A percentile compares a stretch with the other conserved stretches of the same genome.
Conservation (phyloP, 2,113 vertebrate genomes). For the Daboia siamensis region DNA sequence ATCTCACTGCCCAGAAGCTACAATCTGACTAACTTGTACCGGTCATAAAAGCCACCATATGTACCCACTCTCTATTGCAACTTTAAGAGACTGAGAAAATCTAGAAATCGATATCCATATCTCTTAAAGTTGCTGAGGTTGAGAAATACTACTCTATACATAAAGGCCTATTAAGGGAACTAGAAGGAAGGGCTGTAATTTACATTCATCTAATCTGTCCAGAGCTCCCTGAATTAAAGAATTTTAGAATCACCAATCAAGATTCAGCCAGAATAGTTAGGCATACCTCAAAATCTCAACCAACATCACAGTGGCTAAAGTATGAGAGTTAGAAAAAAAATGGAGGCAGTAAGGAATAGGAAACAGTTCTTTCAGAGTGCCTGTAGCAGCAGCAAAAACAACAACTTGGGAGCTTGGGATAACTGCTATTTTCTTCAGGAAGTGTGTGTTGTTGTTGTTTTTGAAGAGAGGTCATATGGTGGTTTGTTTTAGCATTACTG, state of each 20-base stretch:
- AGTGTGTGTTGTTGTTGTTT: background rate
- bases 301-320: background rate
- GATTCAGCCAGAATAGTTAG: background rate
- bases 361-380: background rate
- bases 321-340: background rate
- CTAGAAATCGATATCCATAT: background rate
- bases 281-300: background rate
- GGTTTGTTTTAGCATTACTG: background rate
- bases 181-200: background rate
- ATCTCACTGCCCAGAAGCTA: conserved; percentile 30
- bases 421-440: background rate
- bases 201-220: background rate
- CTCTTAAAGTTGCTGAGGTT: background rate
- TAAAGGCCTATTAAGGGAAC: background rate
- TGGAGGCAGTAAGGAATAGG: background rate
- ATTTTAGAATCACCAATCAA: background rate
- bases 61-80: background rate
- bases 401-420: background rate
- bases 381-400: background rate
- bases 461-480: no score
- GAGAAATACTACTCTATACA: background rate
- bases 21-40: background rate
- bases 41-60: background rate
- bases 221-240: background rate
- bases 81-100: background rate